Evolutionary conservation across 2,888 invertebrate genomes (phyloP).

Genomic region (Xestia c-nigrum): DNA sequence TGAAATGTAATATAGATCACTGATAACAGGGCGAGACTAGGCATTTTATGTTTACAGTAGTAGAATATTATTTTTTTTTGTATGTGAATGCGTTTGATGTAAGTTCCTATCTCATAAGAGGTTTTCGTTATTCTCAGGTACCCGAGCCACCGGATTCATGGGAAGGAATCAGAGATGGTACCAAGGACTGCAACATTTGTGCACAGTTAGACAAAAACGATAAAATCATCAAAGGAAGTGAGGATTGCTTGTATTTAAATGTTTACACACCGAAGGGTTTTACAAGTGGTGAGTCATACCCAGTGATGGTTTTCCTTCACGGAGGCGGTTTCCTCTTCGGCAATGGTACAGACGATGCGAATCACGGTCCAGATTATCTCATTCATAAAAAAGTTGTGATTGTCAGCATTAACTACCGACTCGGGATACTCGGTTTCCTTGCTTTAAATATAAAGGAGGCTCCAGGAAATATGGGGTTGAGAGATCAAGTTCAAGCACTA

Average conservation of each 20-base stretch:
- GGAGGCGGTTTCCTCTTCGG: slow-evolving; percentile 88
- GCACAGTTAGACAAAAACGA: slow-evolving; percentile 91
- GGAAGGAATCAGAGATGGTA: slow-evolving; percentile 92
- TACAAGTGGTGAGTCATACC: slow-evolving; percentile 65
- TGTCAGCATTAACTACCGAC: slow-evolving; percentile 85
- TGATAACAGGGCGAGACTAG: background rate
- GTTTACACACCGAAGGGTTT: slow-evolving; percentile 91
- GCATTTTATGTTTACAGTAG: background rate
- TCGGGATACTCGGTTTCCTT: slow-evolving; percentile 86
- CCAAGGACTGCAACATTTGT: slow-evolving; percentile 91
- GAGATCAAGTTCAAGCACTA: slow-evolving; percentile 89
- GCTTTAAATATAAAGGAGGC: slow-evolving; percentile 83
- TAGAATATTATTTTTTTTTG: background rate
- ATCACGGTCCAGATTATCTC: slow-evolving; percentile 85
- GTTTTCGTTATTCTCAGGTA: slow-evolving; percentile 73
- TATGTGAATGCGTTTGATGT: background rate
- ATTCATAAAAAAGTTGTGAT: slow-evolving; percentile 84
- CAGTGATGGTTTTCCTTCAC: slow-evolving; percentile 88
- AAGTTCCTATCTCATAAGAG: background rate
- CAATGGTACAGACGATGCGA: slow-evolving; percentile 81
- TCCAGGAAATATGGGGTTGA: slow-evolving; percentile 88
- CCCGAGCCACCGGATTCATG: slow-evolving; percentile 86
- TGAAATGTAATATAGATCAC: background rate
- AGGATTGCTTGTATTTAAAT: slow-evolving; percentile 93
- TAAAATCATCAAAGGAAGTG: slow-evolving; percentile 88